Evolutionary conservation across 2,113 vertebrate species (phyloP), one percentile per base, ranked within the genome.

Genomic region (Heterotilapia buettikoferi): DNA sequence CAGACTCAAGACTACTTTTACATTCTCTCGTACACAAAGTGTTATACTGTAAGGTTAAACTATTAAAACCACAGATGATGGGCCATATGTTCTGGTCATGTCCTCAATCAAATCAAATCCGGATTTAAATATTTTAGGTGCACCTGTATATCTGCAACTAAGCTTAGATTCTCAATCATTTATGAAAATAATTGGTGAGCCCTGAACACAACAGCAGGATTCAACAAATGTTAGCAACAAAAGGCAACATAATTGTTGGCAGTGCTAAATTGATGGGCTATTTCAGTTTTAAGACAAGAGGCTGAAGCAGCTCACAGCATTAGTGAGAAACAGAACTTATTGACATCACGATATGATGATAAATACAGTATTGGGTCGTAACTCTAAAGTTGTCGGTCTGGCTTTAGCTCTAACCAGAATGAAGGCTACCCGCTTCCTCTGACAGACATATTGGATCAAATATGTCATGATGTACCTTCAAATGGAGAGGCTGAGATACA

Each of bases 21-120:
- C 31, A 56, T 59, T 26, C 33, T 19, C 38, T 26, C 9, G 2
- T 59, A 59, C 14, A 19, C 24, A 6, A 43, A 57, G 2, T 81
- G 6, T 56, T 43, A 43, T 81, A 81, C 36, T 47, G 40, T 76
- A 26, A 47, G 16, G 21, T 29, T 45, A 76, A 73, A 76, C 40
- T 45, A 47, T 76, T 76, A 47, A 76, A 76, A 47, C 68, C 40
- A 29, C 24, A 45, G 14, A 76, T 18, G 24, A 29, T 26, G 66
- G 12, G n/a, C n/a, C 66, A 24, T 45, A 16, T 29, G 38, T 73
- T 73, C 21, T 47, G 40, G 24, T 7, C 40, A 76, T 47, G 18
- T 73, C 68, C 13, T 18, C 1, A 0, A 45, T 24, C 2, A 43
- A 26, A 73, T 68, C 1, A 7, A 18, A 73, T 73, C 8, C 45